Conservation (phyloP, 1,140 invertebrate species). For the Aphelenchoides besseyi region DNA sequence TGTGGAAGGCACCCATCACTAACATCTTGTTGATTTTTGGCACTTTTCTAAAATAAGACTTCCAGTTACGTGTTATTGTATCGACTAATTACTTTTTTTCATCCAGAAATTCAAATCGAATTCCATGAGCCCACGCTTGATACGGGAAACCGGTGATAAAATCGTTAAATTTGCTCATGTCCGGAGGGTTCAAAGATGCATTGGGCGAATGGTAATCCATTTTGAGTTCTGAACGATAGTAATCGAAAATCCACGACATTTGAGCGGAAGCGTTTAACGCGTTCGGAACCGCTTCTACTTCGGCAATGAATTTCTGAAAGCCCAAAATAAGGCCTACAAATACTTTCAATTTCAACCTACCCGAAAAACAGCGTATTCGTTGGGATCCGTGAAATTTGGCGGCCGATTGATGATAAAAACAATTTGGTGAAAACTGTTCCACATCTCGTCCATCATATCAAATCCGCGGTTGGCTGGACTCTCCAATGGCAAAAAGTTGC, state of each 20-base stretch:
- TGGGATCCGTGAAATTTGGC: conserved; percentile 38
- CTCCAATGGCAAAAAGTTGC: conserved; percentile 28
- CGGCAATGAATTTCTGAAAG: conserved; percentile 39
- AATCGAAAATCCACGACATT: conserved; percentile 46
- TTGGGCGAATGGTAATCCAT: conserved; percentile 27
- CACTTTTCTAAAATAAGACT: conserved; percentile 7
- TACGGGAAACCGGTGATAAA: conserved; percentile 47
- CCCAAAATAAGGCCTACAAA: not conserved
- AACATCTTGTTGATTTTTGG: conserved; percentile 41
- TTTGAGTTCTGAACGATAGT: conserved; percentile 37
- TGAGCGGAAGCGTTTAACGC: conserved; percentile 30
- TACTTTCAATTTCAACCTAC: conserved; percentile 12
- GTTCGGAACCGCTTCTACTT: conserved; percentile 36
- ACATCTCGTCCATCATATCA: conserved; percentile 44
- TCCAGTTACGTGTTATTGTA: not conserved
- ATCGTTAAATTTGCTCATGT: conserved; percentile 42
- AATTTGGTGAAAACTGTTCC: conserved; percentile 50
- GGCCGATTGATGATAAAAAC: conserved; percentile 35
- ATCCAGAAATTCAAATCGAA: conserved; percentile 35
- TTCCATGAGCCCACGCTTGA: conserved; percentile 39
- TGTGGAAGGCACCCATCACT: conserved; percentile 36
- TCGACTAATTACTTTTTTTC: conserved; percentile 7
- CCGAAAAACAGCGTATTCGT: conserved; percentile 28
- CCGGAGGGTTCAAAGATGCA: conserved; percentile 15
- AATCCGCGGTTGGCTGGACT: conserved; percentile 39